Base-by-base conservation (phyloP, 2,797 vertebrate species). In the Allenopithecus nigroviridis region DNA sequence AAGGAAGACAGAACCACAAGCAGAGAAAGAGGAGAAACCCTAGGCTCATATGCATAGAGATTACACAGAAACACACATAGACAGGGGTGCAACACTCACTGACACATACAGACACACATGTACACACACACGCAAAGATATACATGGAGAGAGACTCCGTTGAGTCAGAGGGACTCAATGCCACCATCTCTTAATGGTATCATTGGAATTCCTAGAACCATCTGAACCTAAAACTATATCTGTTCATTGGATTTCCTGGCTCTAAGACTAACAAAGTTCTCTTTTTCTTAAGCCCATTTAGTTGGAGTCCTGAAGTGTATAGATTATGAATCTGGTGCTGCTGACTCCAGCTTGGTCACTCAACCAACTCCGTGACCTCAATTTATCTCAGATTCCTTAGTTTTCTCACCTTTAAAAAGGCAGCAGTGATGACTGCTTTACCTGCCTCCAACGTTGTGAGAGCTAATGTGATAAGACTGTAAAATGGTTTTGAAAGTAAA, bases 381-480 rank as follows among this genome's bases (percentile, higher is more conserved):
- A 39, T 84, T 12, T 57, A 24, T 50, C 41, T 74, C 76, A 30
- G 36, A 55, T 81, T 55, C 16, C 39, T 92, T 39, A 13, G 17
- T 48, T 78, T 88, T 91, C n/a, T 92, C 7, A 76, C 59, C 21
- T 26, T 53, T 6, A 50, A 80, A 88, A 94, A n/a, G 16, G 36
- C 0, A 41, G 2, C 39, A 46, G 43, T 28, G 39, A 64, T 19
- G 70, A 1, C 11, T 72, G 4, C 9, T 79, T 79, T 78, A 24
- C 10, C 50, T 59, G 16, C 3, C 8, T 26, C 19, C 8, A 30
- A 0, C 9, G 13, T 57, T 53, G 0, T 59, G 64, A 78, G 26
- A 93, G 8, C 3, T 68, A 33, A 22, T 12, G 14, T 0, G 10
- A 55, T 1, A 8, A 41, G 30, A 6, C 4, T 33, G 8, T 6